A percentile compares a stretch with the other conserved stretches of the same genome.
Conservation (phyloP, 2,797 vertebrate species). For the Mycteria americana region DNA sequence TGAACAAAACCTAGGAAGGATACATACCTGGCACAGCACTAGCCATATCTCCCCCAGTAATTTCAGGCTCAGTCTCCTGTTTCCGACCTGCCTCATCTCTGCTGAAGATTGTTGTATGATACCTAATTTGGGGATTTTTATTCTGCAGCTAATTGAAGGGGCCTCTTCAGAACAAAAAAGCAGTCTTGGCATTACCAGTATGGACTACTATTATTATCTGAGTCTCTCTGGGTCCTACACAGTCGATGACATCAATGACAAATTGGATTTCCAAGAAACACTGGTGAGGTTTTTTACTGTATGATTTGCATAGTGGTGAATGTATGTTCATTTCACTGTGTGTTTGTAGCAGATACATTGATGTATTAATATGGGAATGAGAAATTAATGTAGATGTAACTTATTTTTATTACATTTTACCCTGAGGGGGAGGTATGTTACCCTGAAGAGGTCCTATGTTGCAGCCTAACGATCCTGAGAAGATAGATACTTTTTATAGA, state of each 20-base stretch:
- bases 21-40: neutral
- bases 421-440: neutral
- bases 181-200: conserved; percentile 90
- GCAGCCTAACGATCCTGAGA: neutral
- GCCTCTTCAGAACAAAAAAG: conserved; percentile 89
- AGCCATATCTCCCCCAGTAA: neutral
- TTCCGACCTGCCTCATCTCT: neutral
- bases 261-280: conserved; percentile 93
- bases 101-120: neutral
- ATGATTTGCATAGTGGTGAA: neutral
- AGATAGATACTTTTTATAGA: neutral
- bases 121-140: neutral
- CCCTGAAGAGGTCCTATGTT: neutral
- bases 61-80: neutral
- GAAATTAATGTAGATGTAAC: neutral
- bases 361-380: neutral
- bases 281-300: conserved; percentile 75
- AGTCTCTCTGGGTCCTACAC: conserved; percentile 97
- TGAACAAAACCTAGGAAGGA: neutral
- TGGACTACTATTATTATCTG: conserved; percentile 96
- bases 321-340: neutral
- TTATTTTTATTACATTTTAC: neutral
- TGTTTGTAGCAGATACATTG: neutral
- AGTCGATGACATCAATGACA: conserved; percentile 97
- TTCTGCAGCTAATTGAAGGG: conserved; percentile 90